Evolutionary conservation across 2,888 invertebrate species (phyloP), one percentile per base, ranked within the genome.

Genomic region (Philopedon plagiatum): DNA sequence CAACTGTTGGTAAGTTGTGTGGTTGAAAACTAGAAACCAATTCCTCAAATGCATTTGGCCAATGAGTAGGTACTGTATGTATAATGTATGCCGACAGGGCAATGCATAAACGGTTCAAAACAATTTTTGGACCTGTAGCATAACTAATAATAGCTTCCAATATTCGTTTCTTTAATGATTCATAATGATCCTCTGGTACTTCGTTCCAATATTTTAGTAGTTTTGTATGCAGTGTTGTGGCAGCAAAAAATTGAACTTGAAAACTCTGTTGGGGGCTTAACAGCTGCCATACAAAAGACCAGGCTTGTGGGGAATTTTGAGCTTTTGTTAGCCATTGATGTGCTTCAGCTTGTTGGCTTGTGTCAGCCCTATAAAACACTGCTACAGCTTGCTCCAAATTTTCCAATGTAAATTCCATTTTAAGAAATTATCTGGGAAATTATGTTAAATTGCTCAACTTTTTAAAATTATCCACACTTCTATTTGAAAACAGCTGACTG

Each of bases 211-310:
- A 92, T 82, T 94, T 92, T 78, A 94, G 90, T 60, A 98, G 90
- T 85, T 98, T 98, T 0, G 93, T 91, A 81, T 97, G 94, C 19
- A 98, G 85, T 23, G 96, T 96, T 56, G 94, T 94, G 3, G 97
- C 97, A 65, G 94, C 97, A 88, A 95, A 98, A 86, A 96, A 97
- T 85, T 97, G 97, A 32, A 96, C 93, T 87, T 97, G 97, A 76
- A 92, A 91, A 44, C 49, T 71, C 71, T 95, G 94, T 77, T 90
- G 90, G 7, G 93, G 91, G 81, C 92, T 91, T 78, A 98, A 88
- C 26, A 98, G 88, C 75, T 95, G 92, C 97, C 97, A 97, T 5
- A 95, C 92, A 84, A 97, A 96, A 78, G 91, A 92, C 98, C 98
- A 98, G 29, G 97, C 97, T 84, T 95, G 93, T 1, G 92, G 90